Base-by-base conservation (phyloP, 2,113 vertebrate genomes). In the Falcunculus frontatus region DNA sequence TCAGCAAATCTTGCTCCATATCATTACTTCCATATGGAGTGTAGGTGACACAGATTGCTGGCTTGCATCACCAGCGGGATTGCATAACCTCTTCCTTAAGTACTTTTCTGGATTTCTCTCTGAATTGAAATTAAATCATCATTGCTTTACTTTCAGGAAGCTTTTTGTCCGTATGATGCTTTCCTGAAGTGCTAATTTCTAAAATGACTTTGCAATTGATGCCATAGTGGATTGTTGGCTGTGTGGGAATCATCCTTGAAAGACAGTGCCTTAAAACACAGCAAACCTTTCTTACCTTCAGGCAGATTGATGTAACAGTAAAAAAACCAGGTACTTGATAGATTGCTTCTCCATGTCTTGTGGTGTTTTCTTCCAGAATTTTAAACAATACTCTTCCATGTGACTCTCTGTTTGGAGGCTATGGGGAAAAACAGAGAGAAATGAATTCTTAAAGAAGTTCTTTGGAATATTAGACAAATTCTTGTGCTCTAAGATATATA, bases 31-130 rank as follows among this genome's bases (percentile, higher is more conserved):
- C 90, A 86, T 94, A 95, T 93, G 91, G 95, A 95, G 91, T 89
- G 93, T 95, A 80, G 84, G 86, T 86, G 93, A 95, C 90, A 90
- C 82, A 93, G 94, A 92, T 90, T 92, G 91, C 91, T 70, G 68
- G 32, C 86, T 90, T 81, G 64, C 74, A 29, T 95, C 94, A 93
- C 80, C 80, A 90, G 59, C 0, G 0, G 37, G 59, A 59, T 96
- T 96, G 84, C 87, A 91, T 96, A 96, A 95, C 85, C 30, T 82
- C 53, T 68, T 67, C 78, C 70, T 76, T 57, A 78, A 95, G 65
- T 84, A 80, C 76, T 92, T 68, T 74, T 87, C 53, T 93, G 68
- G 67, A 32, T 92, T 89, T 86, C 63, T 93, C n/a, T 73, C 63
- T 84, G 46, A 14, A 7, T 11, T 77, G 52, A 78, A 86, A 94